Evolutionary conservation across 2,888 invertebrate species (phyloP).

Genomic region (Chalcosyrphus nemorum): DNA sequence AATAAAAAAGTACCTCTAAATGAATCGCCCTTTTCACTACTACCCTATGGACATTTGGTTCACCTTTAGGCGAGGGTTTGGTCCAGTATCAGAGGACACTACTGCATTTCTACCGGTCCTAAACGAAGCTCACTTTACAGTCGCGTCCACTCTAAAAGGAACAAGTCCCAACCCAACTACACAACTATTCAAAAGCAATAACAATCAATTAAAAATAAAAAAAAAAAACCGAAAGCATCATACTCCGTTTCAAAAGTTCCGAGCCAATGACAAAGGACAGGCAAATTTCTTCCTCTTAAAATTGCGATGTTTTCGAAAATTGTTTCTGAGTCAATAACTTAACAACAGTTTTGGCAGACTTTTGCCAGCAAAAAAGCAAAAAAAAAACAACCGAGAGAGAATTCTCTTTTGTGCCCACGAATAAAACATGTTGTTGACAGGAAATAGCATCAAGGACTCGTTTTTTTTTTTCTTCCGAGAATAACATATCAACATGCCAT

Average conservation of each 20-base stretch:
- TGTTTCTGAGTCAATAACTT: not conserved
- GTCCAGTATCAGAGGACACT: too few species aligned
- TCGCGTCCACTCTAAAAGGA: too few species aligned
- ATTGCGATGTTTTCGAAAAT: not conserved
- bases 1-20: too few species aligned
- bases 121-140: too few species aligned
- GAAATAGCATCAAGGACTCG: constrained; percentile 22
- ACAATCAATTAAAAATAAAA: not conserved
- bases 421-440: constrained; percentile 47
- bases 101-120: too few species aligned
- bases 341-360: not conserved
- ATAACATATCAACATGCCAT: not conserved
- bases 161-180: too few species aligned
- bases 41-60: too few species aligned
- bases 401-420: not conserved
- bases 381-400: too few species aligned
- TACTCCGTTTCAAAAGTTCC: not conserved
- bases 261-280: not conserved
- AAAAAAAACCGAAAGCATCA: not conserved
- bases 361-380: too few species aligned
- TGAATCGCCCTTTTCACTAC: too few species aligned
- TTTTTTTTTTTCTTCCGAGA: not conserved
- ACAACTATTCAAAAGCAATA: not conserved
- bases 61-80: too few species aligned
- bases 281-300: too few species aligned